Percentiles rank a stretch among this genome's conserved stretches.
These are phyloP conservation scores for Chanos chanos DNA, from an alignment of 2,797 vertebrate species.

Conservation along the genomic window DNA sequence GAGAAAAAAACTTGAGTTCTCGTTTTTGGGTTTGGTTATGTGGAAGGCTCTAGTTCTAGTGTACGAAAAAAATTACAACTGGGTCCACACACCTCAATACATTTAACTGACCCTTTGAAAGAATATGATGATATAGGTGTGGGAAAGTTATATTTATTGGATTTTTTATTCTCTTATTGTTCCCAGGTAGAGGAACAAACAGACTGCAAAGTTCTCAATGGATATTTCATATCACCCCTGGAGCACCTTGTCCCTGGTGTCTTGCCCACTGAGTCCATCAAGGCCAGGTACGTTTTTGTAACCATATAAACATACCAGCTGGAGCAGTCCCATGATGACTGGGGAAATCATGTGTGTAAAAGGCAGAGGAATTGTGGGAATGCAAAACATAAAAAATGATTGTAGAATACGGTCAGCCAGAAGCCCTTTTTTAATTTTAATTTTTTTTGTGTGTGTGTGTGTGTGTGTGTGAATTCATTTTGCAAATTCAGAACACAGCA, in stretches of 20 bases:
- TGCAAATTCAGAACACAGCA: background rate
- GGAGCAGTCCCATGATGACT: too few species aligned
- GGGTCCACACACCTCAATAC: background rate
- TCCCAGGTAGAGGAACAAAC: slow-evolving; percentile 83
- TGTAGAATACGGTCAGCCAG: too few species aligned
- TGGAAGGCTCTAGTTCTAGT: too few species aligned
- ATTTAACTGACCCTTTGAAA: background rate
- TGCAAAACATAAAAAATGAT: too few species aligned
- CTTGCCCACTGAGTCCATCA: slow-evolving; percentile 85
- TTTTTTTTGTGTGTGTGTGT: background rate
- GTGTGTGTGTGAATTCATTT: background rate
- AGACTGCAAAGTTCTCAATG: slow-evolving; percentile 90
- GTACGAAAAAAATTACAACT: too few species aligned
- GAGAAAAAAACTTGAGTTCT: too few species aligned
- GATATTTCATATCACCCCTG: slow-evolving; percentile 90
- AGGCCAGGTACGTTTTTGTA: slow-evolving; percentile 95
- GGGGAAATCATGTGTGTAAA: too few species aligned
- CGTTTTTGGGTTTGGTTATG: too few species aligned
- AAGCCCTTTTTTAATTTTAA: background rate
- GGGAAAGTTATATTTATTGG: background rate
- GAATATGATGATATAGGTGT: background rate
- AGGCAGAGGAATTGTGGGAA: too few species aligned
- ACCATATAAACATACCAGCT: too few species aligned
- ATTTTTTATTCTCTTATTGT: slow-evolving; percentile 9
- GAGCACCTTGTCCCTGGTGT: slow-evolving; percentile 88